A percentile compares a stretch with the other conserved stretches of the same genome.
These are phyloP conservation scores for Strix uralensis DNA, from an alignment of 2,113 vertebrate species.

Conservation along the genomic window DNA sequence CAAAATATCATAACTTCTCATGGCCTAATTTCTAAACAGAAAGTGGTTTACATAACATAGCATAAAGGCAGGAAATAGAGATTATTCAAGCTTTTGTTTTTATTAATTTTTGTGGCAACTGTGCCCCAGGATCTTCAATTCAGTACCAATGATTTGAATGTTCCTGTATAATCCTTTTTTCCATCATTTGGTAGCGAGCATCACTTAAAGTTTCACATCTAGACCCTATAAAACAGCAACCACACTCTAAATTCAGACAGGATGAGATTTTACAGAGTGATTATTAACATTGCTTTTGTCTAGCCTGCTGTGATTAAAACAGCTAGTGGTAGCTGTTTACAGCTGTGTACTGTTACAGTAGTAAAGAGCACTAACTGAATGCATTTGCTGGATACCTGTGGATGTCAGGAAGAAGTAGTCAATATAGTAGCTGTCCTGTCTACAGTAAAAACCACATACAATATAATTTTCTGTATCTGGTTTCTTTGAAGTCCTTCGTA, in stretches of 20 bases:
- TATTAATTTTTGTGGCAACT: background rate
- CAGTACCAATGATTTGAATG: background rate
- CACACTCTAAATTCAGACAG: background rate
- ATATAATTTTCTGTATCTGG: background rate
- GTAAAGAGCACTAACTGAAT: background rate
- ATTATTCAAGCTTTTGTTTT: background rate
- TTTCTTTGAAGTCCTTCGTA: background rate
- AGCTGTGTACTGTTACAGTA: background rate
- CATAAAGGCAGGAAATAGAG: background rate
- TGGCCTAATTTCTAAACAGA: background rate
- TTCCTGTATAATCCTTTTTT: background rate
- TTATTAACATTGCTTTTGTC: background rate
- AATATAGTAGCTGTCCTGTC: background rate
- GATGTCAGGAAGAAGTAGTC: background rate
- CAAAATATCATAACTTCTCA: background rate
- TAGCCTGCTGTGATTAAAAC: background rate
- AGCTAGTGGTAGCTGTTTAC: background rate
- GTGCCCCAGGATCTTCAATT: background rate
- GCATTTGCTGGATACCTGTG: background rate
- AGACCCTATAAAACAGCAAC: background rate
- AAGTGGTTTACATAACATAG: background rate
- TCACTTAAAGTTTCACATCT: background rate
- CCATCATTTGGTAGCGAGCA: background rate
- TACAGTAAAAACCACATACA: background rate
- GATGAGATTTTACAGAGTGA: background rate